These are phyloP conservation scores for Noctuana brunneofusca DNA, from an alignment of 2,888 invertebrate species.

Conservation along the genomic window DNA sequence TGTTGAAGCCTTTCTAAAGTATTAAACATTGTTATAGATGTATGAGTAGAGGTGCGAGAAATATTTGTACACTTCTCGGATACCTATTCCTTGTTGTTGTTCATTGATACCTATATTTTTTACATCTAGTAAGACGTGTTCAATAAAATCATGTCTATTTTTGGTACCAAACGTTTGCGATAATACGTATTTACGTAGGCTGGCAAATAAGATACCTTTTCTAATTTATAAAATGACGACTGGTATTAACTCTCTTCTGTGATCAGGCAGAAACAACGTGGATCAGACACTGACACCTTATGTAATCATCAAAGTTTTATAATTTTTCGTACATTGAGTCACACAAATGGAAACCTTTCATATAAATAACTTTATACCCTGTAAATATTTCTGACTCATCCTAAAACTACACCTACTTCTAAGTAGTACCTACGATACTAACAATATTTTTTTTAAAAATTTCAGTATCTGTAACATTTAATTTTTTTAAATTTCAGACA, in stretches of 20 bases:
- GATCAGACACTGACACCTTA: slow-evolving; percentile 14
- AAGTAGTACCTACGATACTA: too few relatives aligned
- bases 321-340: background rate
- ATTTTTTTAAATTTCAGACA: too few relatives aligned
- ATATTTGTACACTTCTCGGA: slow-evolving; percentile 80
- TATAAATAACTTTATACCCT: too few relatives aligned
- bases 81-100: slow-evolving; percentile 81
- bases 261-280: slow-evolving; percentile 29
- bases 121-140: slow-evolving; percentile 81
- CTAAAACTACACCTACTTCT: too few relatives aligned
- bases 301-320: background rate
- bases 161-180: slow-evolving; percentile 71
- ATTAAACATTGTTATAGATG: slow-evolving; percentile 78
- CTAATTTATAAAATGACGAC: slow-evolving; percentile 32
- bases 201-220: slow-evolving; percentile 46
- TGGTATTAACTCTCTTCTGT: slow-evolving; percentile 32
- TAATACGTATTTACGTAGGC: slow-evolving; percentile 48
- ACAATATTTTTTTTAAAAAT: too few relatives aligned
- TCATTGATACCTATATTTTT: slow-evolving; percentile 82
- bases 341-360: background rate
- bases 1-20: slow-evolving; percentile 80
- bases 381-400: too few relatives aligned
- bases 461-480: too few relatives aligned
- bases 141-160: slow-evolving; percentile 79
- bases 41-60: slow-evolving; percentile 79